These are phyloP conservation scores for Folsomia candida DNA, from an alignment of 2,888 invertebrate genomes.

Conservation along the genomic window DNA sequence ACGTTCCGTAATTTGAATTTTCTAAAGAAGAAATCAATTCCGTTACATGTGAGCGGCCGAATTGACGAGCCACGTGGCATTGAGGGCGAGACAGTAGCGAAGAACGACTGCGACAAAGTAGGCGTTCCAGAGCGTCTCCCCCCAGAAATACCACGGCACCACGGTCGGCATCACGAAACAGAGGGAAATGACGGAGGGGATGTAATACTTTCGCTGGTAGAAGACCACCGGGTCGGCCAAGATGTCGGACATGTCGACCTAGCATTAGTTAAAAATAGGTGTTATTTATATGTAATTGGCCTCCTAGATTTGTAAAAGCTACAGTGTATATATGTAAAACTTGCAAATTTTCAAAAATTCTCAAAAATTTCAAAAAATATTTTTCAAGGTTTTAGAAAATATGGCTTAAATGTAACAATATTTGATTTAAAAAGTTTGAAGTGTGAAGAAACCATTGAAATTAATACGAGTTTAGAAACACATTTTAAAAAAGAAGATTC, in stretches of 20 bases:
- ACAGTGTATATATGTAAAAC: too few species aligned
- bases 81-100: slow-evolving; percentile 78
- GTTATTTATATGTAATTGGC: background rate
- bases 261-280: background rate
- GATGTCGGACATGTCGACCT: slow-evolving; percentile 78
- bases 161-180: slow-evolving; percentile 59
- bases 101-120: slow-evolving; percentile 76
- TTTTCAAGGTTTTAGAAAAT: too few species aligned
- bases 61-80: slow-evolving; percentile 92
- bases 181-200: slow-evolving; percentile 25
- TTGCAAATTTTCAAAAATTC: too few species aligned
- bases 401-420: too few species aligned
- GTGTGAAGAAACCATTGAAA: too few species aligned
- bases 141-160: slow-evolving; percentile 80
- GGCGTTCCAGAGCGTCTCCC: slow-evolving; percentile 72
- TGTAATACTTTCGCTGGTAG: slow-evolving; percentile 75
- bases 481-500: too few species aligned
- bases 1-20: too few species aligned
- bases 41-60: slow-evolving; percentile 83
- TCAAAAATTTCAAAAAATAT: too few species aligned
- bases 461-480: too few species aligned
- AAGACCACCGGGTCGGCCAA: slow-evolving; percentile 73
- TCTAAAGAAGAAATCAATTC: background rate
- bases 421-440: too few species aligned
- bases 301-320: too few species aligned